Conservation (phyloP, 2,888 invertebrate species). For the Pristionchus japonicus region DNA sequence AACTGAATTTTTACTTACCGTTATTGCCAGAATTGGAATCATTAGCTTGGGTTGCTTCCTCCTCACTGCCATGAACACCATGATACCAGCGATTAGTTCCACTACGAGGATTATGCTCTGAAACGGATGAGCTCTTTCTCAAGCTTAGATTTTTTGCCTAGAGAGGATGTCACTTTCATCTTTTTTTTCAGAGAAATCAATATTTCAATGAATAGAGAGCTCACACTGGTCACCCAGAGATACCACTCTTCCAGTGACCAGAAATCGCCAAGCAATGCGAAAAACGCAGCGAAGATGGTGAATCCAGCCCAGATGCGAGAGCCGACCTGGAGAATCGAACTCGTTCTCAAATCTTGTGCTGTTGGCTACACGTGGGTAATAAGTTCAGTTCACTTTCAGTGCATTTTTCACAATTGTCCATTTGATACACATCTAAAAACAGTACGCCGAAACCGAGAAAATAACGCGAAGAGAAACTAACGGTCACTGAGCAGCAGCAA, state of each 20-base stretch:
- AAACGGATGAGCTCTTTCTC: too few relatives aligned
- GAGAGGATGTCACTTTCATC: too few relatives aligned
- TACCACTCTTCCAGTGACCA: background rate
- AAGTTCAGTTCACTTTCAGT: too few relatives aligned
- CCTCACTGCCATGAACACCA: background rate
- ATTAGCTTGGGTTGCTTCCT: background rate
- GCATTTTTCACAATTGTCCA: too few relatives aligned
- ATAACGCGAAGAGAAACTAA: background rate
- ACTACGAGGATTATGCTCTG: background rate
- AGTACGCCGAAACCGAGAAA: too few relatives aligned
- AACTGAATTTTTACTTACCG: background rate
- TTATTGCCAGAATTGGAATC: background rate
- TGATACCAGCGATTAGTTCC: background rate
- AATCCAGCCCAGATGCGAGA: background rate
- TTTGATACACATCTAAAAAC: too few relatives aligned
- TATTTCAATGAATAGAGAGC: background rate
- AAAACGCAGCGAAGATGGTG: background rate
- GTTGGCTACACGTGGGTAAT: too few relatives aligned
- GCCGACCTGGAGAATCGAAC: background rate
- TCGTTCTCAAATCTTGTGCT: too few relatives aligned
- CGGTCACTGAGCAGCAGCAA: conserved; percentile 5
- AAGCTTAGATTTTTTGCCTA: background rate
- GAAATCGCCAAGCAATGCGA: background rate
- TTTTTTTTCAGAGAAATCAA: background rate
- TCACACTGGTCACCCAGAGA: background rate